phyloP scores from a whole-genome alignment of 2,113 vertebrate species.

The Eretmochelys imbricata region DNA sequence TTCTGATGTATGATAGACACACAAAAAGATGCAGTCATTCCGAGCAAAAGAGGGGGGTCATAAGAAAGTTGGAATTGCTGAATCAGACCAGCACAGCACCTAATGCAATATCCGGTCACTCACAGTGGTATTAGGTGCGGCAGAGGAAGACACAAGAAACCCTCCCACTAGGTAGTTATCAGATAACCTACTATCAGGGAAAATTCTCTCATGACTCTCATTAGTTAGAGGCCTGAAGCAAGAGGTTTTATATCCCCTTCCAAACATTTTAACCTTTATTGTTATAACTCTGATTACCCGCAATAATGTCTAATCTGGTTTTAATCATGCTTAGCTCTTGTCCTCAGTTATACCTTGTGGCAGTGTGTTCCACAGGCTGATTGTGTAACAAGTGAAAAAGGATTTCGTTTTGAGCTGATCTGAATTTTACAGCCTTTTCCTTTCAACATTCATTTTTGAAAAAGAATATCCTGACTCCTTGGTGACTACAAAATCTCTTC shows the following conservation, averaged over 20 bases:
- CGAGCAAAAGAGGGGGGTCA: background rate
- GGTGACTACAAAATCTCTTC: background rate
- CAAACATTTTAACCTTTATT: background rate
- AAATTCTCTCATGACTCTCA: background rate
- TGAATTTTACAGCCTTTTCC: background rate
- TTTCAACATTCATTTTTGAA: background rate
- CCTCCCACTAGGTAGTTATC: background rate
- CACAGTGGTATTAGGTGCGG: background rate
- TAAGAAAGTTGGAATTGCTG: background rate
- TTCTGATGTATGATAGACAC: background rate
- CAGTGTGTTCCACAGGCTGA: background rate
- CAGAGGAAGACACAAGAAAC: background rate
- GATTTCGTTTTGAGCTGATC: background rate
- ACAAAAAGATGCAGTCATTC: background rate
- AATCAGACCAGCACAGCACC: background rate
- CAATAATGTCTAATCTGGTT: background rate
- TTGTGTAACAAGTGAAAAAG: background rate
- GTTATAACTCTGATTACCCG: background rate
- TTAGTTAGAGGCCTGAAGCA: background rate
- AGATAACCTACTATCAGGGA: background rate
- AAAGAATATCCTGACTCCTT: background rate
- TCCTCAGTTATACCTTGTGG: background rate
- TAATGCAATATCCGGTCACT: background rate
- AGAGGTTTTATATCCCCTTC: background rate
- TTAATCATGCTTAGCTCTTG: background rate